These are phyloP conservation scores for Australoheros facetus DNA, from an alignment of 2,797 vertebrate species.

Conservation along the genomic window DNA sequence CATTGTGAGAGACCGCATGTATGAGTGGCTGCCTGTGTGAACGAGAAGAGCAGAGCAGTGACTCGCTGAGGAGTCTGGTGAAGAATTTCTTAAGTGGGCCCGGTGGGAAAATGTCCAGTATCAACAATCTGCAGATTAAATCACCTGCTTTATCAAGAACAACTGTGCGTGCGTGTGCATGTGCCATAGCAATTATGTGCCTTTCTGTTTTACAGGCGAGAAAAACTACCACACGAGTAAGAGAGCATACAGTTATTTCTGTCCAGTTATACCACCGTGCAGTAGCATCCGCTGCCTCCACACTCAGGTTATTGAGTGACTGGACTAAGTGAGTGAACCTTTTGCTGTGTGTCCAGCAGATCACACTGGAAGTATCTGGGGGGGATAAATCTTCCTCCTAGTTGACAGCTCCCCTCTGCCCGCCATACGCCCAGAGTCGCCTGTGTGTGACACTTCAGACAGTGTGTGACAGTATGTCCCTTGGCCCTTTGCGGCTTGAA, in stretches of 20 bases:
- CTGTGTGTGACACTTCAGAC: constrained; percentile 69
- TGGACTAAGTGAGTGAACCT: constrained; percentile 40
- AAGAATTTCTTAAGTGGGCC: constrained; percentile 69
- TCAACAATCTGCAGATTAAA: constrained; percentile 71
- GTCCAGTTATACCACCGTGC: background rate
- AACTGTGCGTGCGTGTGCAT: constrained; percentile 4
- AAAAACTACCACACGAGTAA: background rate
- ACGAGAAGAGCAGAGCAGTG: background rate
- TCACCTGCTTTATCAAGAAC: constrained; percentile 59
- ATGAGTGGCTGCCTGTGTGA: constrained; percentile 6
- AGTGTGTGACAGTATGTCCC: constrained; percentile 65
- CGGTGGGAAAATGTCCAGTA: constrained; percentile 66
- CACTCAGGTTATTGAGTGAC: constrained; percentile 27
- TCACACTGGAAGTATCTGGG: constrained; percentile 58
- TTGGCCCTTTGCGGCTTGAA: constrained; percentile 39
- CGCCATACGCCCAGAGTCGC: constrained; percentile 50
- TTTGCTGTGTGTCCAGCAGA: constrained; percentile 28
- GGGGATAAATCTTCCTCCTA: constrained; percentile 52
- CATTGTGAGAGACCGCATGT: constrained; percentile 55
- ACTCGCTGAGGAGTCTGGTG: constrained; percentile 47
- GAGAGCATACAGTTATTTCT: background rate
- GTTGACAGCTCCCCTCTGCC: constrained; percentile 65
- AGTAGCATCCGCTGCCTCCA: background rate
- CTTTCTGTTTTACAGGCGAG: background rate
- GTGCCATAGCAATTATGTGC: background rate